A percentile compares a stretch with the other conserved stretches of the same genome.
Evolutionary conservation across 2,888 invertebrate genomes (phyloP).

Genomic region (Byasa hedistus): DNA sequence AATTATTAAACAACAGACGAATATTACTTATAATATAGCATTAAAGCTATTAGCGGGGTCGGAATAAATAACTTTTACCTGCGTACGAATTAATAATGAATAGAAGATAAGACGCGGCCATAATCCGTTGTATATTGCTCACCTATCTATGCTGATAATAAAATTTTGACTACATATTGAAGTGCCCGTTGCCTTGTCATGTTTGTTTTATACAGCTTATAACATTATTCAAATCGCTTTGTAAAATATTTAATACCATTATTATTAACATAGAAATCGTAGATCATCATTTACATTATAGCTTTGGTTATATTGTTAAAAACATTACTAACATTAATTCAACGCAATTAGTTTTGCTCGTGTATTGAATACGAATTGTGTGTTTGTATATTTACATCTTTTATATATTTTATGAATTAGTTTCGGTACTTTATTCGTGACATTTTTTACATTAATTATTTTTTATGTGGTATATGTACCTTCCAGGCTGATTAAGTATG

Average conservation of each 20-base stretch:
- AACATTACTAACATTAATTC: constrained; percentile 8
- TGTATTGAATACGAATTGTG: neutral
- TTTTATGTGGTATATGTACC: too few relatives aligned
- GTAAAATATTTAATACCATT: constrained; percentile 4
- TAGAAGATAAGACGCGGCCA: constrained; percentile 46
- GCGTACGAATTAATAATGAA: constrained; percentile 31
- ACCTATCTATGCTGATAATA: constrained; percentile 53
- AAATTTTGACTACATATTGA: constrained; percentile 33
- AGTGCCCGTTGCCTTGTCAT: constrained; percentile 35
- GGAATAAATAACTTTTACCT: constrained; percentile 28
- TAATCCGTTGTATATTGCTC: constrained; percentile 67
- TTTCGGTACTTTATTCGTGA: too few relatives aligned
- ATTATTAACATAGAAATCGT: constrained; percentile 11
- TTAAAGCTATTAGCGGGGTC: constrained; percentile 27
- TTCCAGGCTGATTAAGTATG: neutral
- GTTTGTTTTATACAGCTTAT: constrained; percentile 32
- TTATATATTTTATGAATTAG: too few relatives aligned
- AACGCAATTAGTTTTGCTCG: constrained; percentile 7
- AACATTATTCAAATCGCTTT: constrained; percentile 33
- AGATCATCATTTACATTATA: constrained; percentile 15
- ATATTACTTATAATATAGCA: neutral
- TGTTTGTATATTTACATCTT: too few relatives aligned
- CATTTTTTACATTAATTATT: too few relatives aligned
- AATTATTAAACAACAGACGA: neutral
- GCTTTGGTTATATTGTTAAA: constrained; percentile 4